Evolutionary conservation across 2,888 invertebrate species (phyloP), one percentile per base, ranked within the genome.

Genomic region (Amblyjoppa proteus): DNA sequence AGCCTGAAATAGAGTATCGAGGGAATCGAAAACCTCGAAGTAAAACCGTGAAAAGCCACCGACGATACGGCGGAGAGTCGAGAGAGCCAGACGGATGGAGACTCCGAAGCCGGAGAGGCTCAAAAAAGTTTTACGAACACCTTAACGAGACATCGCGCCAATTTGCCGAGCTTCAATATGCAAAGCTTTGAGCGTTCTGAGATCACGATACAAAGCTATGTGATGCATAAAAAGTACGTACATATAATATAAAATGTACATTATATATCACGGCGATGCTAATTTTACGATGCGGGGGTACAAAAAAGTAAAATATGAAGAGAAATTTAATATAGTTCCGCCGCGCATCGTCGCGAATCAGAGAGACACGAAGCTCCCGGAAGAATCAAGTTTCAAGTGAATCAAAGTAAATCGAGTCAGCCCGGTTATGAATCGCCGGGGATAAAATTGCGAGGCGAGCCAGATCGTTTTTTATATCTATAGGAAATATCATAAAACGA

Each of bases 351-450:
- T 77, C 49, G 38, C 66, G 20, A 80, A 81, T 76, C 71, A 45
- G 51, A 28, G 76, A 70, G 64, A 80, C 38, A 53, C 6, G 74
- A 45, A 64, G 38, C 66, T 58, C 75, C 58, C 58, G 66, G 56
- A 61, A 68, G 80, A 77, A 73, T 76, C 66, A 68, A 84, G 80
- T 84, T 84, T 81, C 41, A 56, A 84, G 80, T 77, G 84, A 66
- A 84, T 68, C 16, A 41, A 49, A 66, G n/a, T 20, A 28, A 81
- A 84, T 84, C 80, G 80, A 76, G 69, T 71, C 28, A 11, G 45
- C 13, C 13, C n/a, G 71, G 73, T 13, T 73, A 73, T 58, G 58
- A 78, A 71, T 80, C 25, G 51, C 58, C 41, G 9, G 11, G 68
- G 49, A 4, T 53, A 49, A 70, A 71, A 71, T 58, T 41, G 13